These are phyloP conservation scores for Dendrolimus pini DNA, from an alignment of 2,888 invertebrate genomes.

Conservation along the genomic window DNA sequence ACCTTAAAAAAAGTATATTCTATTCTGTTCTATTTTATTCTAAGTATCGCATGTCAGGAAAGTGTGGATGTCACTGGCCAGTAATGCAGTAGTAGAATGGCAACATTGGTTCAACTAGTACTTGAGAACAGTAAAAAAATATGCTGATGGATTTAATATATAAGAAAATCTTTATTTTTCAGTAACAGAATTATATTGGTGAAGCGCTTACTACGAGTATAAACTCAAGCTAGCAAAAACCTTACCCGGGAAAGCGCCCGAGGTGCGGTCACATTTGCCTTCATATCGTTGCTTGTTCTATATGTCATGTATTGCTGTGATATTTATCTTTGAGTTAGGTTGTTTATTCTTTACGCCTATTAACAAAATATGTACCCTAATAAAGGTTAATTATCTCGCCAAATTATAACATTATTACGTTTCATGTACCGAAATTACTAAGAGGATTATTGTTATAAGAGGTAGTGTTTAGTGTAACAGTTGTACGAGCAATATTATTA, in stretches of 20 bases:
- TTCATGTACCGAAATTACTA: background rate
- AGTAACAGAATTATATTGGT: background rate
- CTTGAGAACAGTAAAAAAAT: no score
- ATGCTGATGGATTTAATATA: no score
- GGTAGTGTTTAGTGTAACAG: no score
- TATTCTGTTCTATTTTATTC: no score
- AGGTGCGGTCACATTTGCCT: slow-evolving; percentile 42
- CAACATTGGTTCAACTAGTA: no score
- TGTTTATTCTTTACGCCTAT: slow-evolving; percentile 1
- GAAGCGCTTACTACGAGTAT: background rate
- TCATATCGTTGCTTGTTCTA: background rate
- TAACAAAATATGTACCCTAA: background rate
- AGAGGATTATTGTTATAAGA: no score
- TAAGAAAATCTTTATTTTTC: no score
- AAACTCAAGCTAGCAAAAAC: slow-evolving; percentile 46
- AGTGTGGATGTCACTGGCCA: no score
- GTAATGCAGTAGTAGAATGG: no score
- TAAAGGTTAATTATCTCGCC: background rate
- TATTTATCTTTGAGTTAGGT: slow-evolving; percentile 8
- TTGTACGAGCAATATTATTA: no score
- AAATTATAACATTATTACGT: background rate
- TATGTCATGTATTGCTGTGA: slow-evolving; percentile 3
- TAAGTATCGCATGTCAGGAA: no score
- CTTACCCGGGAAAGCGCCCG: slow-evolving; percentile 35
- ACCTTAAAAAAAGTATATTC: no score